Evolutionary conservation across 2,888 invertebrate species (phyloP).

Genomic region (Trissoscelio sp.): DNA sequence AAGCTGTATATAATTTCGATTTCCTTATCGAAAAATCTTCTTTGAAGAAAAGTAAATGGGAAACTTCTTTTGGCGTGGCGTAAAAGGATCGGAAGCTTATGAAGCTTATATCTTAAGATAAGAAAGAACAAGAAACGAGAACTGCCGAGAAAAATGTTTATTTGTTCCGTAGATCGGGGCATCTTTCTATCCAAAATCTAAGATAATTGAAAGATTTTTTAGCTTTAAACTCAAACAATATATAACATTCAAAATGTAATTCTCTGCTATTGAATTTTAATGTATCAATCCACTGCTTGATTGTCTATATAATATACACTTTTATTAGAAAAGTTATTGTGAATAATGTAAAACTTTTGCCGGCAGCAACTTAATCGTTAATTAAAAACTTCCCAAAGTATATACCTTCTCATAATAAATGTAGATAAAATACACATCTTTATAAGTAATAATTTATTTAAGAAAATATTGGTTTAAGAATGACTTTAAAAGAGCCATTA

Average conservation of each 20-base stretch:
- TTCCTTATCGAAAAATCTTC: slow-evolving; percentile 61
- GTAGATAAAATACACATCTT: not conserved
- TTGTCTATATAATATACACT: not conserved
- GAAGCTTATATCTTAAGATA: slow-evolving; percentile 66
- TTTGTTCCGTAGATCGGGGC: slow-evolving; percentile 40
- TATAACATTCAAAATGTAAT: not conserved
- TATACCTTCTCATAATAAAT: not conserved
- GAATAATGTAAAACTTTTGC: not conserved
- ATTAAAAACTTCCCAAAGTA: not conserved
- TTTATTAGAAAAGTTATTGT: not conserved
- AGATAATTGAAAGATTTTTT: slow-evolving; percentile 36
- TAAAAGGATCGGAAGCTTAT: slow-evolving; percentile 65
- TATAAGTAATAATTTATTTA: too few species aligned
- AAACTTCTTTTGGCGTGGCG: slow-evolving; percentile 51
- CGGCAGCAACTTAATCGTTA: not conserved
- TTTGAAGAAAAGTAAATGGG: slow-evolving; percentile 60
- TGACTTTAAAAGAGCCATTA: too few species aligned
- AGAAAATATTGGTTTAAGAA: too few species aligned
- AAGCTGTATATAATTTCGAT: slow-evolving; percentile 44
- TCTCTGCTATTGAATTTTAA: not conserved
- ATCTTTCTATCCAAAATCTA: slow-evolving; percentile 18
- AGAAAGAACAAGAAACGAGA: slow-evolving; percentile 52
- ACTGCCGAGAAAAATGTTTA: slow-evolving; percentile 58
- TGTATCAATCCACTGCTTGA: not conserved
- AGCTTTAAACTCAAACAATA: not conserved